Evolutionary conservation across 2,113 vertebrate species (phyloP).

Genomic region (Halichoerus grypus): DNA sequence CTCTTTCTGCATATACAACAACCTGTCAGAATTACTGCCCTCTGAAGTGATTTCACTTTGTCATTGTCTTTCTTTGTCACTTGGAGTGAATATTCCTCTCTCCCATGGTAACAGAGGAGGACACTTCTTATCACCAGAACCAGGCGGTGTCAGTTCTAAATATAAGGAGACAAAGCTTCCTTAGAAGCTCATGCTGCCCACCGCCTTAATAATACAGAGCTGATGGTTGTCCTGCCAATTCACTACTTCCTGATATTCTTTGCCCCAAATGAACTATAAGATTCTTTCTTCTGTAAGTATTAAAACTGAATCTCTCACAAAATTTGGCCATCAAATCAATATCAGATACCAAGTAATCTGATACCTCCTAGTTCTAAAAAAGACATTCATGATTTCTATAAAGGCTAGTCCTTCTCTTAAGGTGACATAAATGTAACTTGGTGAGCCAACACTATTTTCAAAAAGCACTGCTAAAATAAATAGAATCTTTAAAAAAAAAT

Average conservation of each 20-base stretch:
- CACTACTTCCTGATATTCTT: slow-evolving; percentile 33
- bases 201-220: neutral
- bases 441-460: neutral
- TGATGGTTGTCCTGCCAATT: neutral
- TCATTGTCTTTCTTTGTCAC: neutral
- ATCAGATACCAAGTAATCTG: neutral
- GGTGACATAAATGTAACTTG: neutral
- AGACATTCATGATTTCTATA: neutral
- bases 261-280: neutral
- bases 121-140: neutral
- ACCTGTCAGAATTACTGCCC: neutral
- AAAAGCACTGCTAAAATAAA: neutral
- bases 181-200: neutral
- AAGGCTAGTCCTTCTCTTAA: neutral
- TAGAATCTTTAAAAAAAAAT: slow-evolving; percentile 9
- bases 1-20: neutral
- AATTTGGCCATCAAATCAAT: neutral
- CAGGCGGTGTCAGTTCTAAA: neutral
- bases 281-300: slow-evolving; percentile 12
- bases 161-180: neutral
- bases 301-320: slow-evolving; percentile 31
- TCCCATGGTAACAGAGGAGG: neutral
- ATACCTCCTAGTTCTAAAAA: neutral
- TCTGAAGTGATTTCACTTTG: neutral
- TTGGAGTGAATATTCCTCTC: neutral